Percentiles rank a stretch among this genome's conserved stretches.
Evolutionary conservation across 1,140 invertebrate species (phyloP).

Genomic region (Piezodorus guildinii): DNA sequence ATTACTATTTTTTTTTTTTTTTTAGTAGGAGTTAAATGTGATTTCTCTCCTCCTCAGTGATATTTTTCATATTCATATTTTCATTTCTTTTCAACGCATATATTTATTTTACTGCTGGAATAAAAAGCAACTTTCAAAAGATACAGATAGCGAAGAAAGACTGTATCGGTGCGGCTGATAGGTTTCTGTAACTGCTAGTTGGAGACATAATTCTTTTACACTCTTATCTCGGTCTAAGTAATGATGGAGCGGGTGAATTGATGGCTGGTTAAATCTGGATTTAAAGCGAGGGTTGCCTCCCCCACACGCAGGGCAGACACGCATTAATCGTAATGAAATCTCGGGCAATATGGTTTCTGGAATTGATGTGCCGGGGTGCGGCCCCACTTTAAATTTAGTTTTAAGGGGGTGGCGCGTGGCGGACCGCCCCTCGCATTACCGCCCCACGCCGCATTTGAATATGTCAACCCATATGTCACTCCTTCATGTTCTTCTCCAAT

Average conservation of each 20-base stretch:
- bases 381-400: constrained; percentile 28
- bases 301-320: constrained; percentile 1
- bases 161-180: too few species aligned
- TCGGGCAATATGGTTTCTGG: constrained; percentile 29
- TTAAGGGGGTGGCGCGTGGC: constrained; percentile 22
- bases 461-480: neutral
- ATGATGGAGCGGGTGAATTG: neutral
- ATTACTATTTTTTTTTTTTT: too few species aligned
- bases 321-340: constrained; percentile 30
- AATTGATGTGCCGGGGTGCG: constrained; percentile 26
- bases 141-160: too few species aligned
- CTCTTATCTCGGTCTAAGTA: too few species aligned
- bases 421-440: constrained; percentile 2
- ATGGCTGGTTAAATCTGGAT: constrained; percentile 14
- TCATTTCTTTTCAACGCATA: too few species aligned
- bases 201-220: too few species aligned
- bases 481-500: neutral
- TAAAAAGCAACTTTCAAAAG: too few species aligned
- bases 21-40: too few species aligned
- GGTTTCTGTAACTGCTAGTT: too few species aligned
- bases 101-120: too few species aligned
- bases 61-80: too few species aligned
- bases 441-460: constrained; percentile 1
- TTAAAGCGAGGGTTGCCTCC: neutral
- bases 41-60: too few species aligned